Evolutionary conservation across 92 coral and sea anemone genomes (phyloP), one percentile per base, ranked within the genome.

Genomic region (Pocillopora grandis): DNA sequence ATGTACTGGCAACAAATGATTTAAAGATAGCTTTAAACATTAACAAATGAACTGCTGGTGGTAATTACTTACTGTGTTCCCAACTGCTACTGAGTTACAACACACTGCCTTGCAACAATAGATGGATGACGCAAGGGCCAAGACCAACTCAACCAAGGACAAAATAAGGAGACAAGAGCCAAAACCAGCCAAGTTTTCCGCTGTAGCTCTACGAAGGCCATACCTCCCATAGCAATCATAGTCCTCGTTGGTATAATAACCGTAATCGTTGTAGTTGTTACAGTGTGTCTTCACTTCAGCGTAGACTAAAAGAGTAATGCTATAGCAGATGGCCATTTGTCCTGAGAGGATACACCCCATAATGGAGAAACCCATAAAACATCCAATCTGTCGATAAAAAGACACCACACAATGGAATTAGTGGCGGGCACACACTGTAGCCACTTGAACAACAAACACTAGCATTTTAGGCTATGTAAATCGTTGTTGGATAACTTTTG

Each of bases 361-460:
- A 36, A 91, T 82, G 20, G 97, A 84, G 82, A 93, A 93, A 1
- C 95, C 97, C 90, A 93, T 89, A 89, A 93, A 92, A n/a, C 89
- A 84, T 13, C 95, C 95, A 84, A 93, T 79, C 97, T 93, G 85
- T 48, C 61, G 64, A 75, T 3, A 80, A 18, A 76, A 20, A 36
- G 3, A 12, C 49, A 68, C 8, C 17, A 12, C 13, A 17, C 23
- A 80, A 59, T 42, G 52, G 52, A 42, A 42, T 42, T 42, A 42
- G 52, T 42, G 52, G 8, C 0, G 8, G 5, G 52, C 4, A 42
- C 52, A 42, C 52, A 42, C 52, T 0, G 52, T 42, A 3, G 52
- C 52, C 52, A 42, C 58, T 27, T 27, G 10, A 12, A 2, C 14
- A 42, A 37, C 42, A 27, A 33, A 73, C 12, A 21, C 1, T 7